A percentile compares a stretch with the other conserved stretches of the same genome.
Evolutionary conservation across 2,888 invertebrate species (phyloP).

Genomic region (Lasioglossum morio): DNA sequence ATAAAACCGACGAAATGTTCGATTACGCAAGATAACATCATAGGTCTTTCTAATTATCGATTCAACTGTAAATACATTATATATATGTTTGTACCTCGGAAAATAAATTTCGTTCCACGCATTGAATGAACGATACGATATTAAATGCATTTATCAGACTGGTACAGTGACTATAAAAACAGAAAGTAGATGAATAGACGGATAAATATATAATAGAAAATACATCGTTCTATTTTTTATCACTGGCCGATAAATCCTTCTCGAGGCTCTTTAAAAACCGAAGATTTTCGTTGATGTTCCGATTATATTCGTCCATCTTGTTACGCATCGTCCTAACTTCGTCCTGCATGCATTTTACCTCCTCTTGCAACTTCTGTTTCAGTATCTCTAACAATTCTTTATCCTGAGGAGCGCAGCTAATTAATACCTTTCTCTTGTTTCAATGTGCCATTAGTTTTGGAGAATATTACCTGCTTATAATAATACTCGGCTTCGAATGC

Average conservation of each 20-base stretch:
- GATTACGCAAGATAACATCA: not conserved
- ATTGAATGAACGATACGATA: not conserved
- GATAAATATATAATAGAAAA: not conserved
- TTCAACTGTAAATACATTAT: not conserved
- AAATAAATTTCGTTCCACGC: not conserved
- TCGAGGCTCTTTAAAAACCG: conserved; percentile 75
- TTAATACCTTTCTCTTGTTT: not conserved
- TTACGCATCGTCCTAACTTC: conserved; percentile 72
- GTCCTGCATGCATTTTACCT: conserved; percentile 73
- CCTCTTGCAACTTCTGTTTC: conserved; percentile 74
- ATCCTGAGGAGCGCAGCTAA: conserved; percentile 58
- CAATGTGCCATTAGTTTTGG: not conserved
- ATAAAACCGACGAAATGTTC: not conserved
- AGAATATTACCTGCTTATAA: conserved; percentile 72
- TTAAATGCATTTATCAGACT: not conserved
- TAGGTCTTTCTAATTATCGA: not conserved
- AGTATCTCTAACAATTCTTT: conserved; percentile 70
- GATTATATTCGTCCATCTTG: conserved; percentile 76
- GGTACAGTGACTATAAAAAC: not conserved
- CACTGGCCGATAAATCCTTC: conserved; percentile 58
- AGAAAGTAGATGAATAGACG: not conserved
- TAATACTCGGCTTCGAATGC: conserved; percentile 76
- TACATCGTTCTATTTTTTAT: conserved; percentile 56
- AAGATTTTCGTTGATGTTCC: conserved; percentile 75
- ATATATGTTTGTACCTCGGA: not conserved